Evolutionary conservation across 2,113 vertebrate species (phyloP).

Genomic region (Hemibagrus wyckioides): DNA sequence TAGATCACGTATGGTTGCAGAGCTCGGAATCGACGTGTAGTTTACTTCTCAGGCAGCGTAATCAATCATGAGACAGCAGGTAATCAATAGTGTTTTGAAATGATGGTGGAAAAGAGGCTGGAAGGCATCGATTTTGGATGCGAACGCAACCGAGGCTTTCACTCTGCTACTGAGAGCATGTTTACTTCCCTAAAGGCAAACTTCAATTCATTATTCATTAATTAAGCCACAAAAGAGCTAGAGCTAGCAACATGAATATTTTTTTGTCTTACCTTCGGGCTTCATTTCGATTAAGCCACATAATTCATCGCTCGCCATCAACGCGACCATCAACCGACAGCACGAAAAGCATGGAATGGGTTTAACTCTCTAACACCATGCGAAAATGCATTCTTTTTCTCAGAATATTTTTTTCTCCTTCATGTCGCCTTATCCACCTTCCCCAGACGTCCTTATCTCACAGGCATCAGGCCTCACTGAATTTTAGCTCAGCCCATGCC

Average conservation of each 20-base stretch:
- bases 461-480: conserved; percentile 39
- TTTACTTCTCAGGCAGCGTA: conserved; percentile 60
- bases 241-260: neutral
- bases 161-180: conserved; percentile 23
- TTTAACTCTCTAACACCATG: conserved; percentile 28
- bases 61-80: conserved; percentile 71
- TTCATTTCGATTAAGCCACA: conserved; percentile 48
- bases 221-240: neutral
- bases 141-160: conserved; percentile 58
- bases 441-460: conserved; percentile 61
- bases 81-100: conserved; percentile 75
- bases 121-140: conserved; percentile 67
- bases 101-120: conserved; percentile 60
- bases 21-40: conserved; percentile 17
- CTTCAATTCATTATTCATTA: neutral
- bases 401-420: conserved; percentile 53
- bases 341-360: conserved; percentile 33
- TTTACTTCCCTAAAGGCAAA: conserved; percentile 5
- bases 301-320: conserved; percentile 42
- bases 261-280: conserved; percentile 44
- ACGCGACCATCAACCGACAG: conserved; percentile 45
- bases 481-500: conserved; percentile 2
- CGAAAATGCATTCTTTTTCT: conserved; percentile 34
- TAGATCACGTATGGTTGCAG: neutral
- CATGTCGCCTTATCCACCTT: conserved; percentile 62